Evolutionary conservation across 2,888 invertebrate genomes (phyloP).

Genomic region (Ochropleura leucogaster): DNA sequence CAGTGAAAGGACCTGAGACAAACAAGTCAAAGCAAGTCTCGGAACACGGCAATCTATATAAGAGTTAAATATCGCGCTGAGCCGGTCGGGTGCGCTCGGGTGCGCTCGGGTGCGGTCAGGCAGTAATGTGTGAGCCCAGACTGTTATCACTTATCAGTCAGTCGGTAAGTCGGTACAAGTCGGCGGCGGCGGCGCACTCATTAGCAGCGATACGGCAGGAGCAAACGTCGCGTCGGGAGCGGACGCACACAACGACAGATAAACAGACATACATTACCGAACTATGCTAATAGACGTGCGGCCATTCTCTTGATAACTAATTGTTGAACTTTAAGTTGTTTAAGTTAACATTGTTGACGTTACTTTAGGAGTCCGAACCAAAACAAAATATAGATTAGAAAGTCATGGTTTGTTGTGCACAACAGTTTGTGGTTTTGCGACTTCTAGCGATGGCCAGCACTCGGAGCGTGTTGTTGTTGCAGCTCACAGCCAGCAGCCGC

Average conservation of each 20-base stretch:
- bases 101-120: neutral
- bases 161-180: neutral
- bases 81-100: neutral
- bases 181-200: slow-evolving; percentile 10
- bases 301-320: slow-evolving; percentile 19
- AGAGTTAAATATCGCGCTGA: neutral
- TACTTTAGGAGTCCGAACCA: neutral
- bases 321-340: neutral
- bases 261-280: slow-evolving; percentile 46
- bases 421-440: neutral
- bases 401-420: neutral
- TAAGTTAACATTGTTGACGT: neutral
- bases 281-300: slow-evolving; percentile 40
- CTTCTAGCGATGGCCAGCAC: neutral
- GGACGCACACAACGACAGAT: slow-evolving; percentile 42
- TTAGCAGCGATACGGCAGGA: slow-evolving; percentile 21
- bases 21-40: neutral
- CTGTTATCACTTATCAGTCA: slow-evolving; percentile 6
- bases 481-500: neutral
- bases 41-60: neutral
- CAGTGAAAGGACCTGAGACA: neutral
- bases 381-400: neutral
- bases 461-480: neutral
- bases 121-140: neutral
- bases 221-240: neutral